Percentiles rank a stretch among this genome's conserved stretches.
Evolutionary conservation across 2,888 invertebrate genomes (phyloP).

Genomic region (Atherix ibis): DNA sequence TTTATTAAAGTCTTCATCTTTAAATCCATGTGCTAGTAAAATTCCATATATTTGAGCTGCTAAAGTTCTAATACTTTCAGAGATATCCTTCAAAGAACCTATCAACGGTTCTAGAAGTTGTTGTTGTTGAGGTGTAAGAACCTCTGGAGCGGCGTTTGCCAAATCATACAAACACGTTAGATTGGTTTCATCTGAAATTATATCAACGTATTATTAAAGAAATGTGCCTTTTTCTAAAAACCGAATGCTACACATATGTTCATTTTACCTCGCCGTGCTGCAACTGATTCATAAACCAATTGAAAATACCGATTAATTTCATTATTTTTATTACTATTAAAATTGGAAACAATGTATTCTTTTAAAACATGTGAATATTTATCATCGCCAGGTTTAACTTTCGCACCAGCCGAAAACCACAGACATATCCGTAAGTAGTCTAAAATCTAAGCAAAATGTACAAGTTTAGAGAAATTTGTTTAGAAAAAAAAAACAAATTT

Average conservation of each 20-base stretch:
- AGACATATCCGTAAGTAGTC: conserved; percentile 68
- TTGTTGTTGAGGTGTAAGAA: conserved; percentile 46
- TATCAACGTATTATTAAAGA: not conserved
- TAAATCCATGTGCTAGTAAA: conserved; percentile 42
- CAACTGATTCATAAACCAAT: conserved; percentile 48
- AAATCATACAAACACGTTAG: conserved; percentile 68
- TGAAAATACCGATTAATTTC: conserved; percentile 49
- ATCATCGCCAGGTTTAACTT: conserved; percentile 43
- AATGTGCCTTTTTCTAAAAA: not conserved
- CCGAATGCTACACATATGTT: too few species aligned
- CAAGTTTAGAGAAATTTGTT: not conserved
- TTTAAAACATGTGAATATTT: conserved; percentile 45
- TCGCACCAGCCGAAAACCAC: conserved; percentile 41
- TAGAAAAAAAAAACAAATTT: not conserved
- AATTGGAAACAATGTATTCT: conserved; percentile 40
- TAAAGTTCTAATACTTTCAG: conserved; percentile 58
- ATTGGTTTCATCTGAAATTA: conserved; percentile 23
- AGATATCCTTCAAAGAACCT: conserved; percentile 46
- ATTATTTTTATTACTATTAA: conserved; percentile 38
- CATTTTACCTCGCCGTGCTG: conserved; percentile 49
- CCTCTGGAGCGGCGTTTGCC: conserved; percentile 62
- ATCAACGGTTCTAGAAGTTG: conserved; percentile 27
- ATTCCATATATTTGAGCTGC: conserved; percentile 62
- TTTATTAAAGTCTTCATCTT: conserved; percentile 35
- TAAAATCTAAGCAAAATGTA: conserved; percentile 28